Evolutionary conservation across 1,140 invertebrate species (phyloP).

Genomic region (Drosophila pseudoananassae): DNA sequence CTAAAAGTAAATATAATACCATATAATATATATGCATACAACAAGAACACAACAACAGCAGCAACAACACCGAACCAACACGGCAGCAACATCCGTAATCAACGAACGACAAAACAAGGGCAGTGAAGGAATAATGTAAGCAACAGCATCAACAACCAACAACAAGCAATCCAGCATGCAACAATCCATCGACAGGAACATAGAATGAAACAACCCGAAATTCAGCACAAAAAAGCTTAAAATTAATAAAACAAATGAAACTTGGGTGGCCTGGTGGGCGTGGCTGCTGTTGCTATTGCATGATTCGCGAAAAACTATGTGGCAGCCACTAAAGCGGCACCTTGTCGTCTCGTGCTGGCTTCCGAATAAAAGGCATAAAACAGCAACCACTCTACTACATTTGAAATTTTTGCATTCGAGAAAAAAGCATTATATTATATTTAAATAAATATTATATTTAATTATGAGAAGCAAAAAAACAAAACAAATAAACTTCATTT

Average conservation of each 20-base stretch:
- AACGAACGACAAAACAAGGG: constrained; percentile 31
- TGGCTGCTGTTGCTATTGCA: constrained; percentile 23
- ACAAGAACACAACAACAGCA: constrained; percentile 62
- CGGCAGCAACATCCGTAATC: constrained; percentile 32
- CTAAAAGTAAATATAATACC: constrained; percentile 83
- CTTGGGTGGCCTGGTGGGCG: constrained; percentile 34
- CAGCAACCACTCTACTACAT: constrained; percentile 61
- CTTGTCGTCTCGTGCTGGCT: constrained; percentile 12
- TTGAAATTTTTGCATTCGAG: constrained; percentile 79
- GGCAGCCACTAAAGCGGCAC: constrained; percentile 9
- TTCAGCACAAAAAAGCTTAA: constrained; percentile 14
- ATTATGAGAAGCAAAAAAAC: constrained; percentile 77
- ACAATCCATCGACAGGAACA: constrained; percentile 28
- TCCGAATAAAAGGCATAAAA: constrained; percentile 18
- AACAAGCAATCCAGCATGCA: constrained; percentile 27
- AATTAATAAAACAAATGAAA: constrained; percentile 28
- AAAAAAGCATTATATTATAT: constrained; percentile 82
- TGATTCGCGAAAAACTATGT: constrained; percentile 1
- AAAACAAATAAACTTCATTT: constrained; percentile 70
- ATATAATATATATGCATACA: constrained; percentile 83
- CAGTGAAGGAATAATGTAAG: constrained; percentile 17
- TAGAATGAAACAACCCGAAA: constrained; percentile 35
- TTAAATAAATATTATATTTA: constrained; percentile 83
- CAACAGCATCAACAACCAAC: constrained; percentile 22
- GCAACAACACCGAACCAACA: constrained; percentile 17